Evolutionary conservation across 2,113 vertebrate genomes (phyloP).

Genomic region (Prochilodus magdalenae): DNA sequence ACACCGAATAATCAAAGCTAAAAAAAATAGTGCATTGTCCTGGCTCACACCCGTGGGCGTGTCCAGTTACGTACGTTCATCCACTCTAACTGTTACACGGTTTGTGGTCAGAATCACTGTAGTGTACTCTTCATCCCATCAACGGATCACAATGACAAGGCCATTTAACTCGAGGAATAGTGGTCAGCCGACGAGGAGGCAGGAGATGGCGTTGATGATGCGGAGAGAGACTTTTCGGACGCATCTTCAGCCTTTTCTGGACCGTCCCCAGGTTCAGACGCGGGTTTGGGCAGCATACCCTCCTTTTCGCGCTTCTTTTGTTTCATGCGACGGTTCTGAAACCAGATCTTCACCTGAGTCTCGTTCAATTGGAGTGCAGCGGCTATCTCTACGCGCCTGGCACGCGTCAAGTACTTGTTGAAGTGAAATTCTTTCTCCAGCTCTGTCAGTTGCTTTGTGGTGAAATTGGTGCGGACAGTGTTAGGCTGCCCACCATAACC

Average conservation of each 20-base stretch:
- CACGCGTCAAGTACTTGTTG: slow-evolving; percentile 97
- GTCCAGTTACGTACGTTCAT: neutral
- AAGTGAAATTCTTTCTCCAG: slow-evolving; percentile 99
- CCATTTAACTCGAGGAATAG: slow-evolving; percentile 83
- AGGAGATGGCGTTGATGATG: slow-evolving; percentile 88
- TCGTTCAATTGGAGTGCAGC: slow-evolving; percentile 96
- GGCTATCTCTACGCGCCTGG: slow-evolving; percentile 93
- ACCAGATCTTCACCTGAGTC: slow-evolving; percentile 99
- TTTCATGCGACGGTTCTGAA: slow-evolving; percentile 98
- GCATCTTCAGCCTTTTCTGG: slow-evolving; percentile 89
- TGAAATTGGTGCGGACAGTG: slow-evolving; percentile 96
- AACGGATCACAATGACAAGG: slow-evolving; percentile 49
- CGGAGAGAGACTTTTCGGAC: slow-evolving; percentile 90
- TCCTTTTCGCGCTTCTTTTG: slow-evolving; percentile 99
- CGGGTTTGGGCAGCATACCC: slow-evolving; percentile 85
- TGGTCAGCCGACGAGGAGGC: slow-evolving; percentile 84
- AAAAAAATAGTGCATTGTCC: slow-evolving; percentile 31
- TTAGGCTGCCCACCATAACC: slow-evolving; percentile 93
- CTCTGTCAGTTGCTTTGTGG: slow-evolving; percentile 97
- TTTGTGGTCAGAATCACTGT: slow-evolving; percentile 11
- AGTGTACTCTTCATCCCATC: slow-evolving; percentile 15
- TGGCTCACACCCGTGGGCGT: neutral
- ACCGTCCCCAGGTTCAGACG: slow-evolving; percentile 77
- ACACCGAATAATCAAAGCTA: slow-evolving; percentile 10
- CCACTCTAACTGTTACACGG: neutral